These are phyloP conservation scores for Drosophila arizonae DNA, from an alignment of 1,140 invertebrate species.

Conservation along the genomic window DNA sequence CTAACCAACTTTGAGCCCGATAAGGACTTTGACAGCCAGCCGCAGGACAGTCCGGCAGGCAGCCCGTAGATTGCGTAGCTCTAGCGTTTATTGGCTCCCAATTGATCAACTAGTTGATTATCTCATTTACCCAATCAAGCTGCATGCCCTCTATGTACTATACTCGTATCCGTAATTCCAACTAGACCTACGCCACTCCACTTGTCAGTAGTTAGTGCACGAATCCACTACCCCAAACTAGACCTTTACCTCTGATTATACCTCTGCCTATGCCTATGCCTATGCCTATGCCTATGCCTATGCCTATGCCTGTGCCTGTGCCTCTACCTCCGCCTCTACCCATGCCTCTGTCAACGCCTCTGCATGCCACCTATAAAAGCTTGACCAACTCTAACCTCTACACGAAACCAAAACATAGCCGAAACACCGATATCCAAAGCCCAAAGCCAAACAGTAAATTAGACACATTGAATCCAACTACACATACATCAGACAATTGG, in stretches of 20 bases:
- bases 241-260: not conserved
- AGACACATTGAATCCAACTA: slow-evolving; percentile 3
- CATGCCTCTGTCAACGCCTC: not conserved
- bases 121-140: slow-evolving; percentile 12
- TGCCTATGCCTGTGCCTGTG: too few relatives aligned
- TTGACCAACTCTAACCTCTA: not conserved
- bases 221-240: not conserved
- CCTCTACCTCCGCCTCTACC: not conserved
- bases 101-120: slow-evolving; percentile 15
- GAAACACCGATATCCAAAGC: slow-evolving; percentile 11
- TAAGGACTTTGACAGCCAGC: slow-evolving; percentile 40
- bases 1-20: slow-evolving; percentile 63
- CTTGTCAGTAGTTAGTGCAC: slow-evolving; percentile 25
- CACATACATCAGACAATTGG: slow-evolving; percentile 52
- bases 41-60: slow-evolving; percentile 24
- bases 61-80: not conserved
- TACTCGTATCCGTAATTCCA: not conserved
- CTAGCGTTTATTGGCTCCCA: slow-evolving; percentile 16
- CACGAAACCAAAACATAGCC: slow-evolving; percentile 9
- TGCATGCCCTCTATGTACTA: slow-evolving; percentile 13
- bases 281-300: too few relatives aligned
- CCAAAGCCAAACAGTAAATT: slow-evolving; percentile 4
- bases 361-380: slow-evolving; percentile 28
- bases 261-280: too few relatives aligned
- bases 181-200: slow-evolving; percentile 10